Evolutionary conservation across 2,888 invertebrate species (phyloP).

Genomic region (Oxyteleia sp.): DNA sequence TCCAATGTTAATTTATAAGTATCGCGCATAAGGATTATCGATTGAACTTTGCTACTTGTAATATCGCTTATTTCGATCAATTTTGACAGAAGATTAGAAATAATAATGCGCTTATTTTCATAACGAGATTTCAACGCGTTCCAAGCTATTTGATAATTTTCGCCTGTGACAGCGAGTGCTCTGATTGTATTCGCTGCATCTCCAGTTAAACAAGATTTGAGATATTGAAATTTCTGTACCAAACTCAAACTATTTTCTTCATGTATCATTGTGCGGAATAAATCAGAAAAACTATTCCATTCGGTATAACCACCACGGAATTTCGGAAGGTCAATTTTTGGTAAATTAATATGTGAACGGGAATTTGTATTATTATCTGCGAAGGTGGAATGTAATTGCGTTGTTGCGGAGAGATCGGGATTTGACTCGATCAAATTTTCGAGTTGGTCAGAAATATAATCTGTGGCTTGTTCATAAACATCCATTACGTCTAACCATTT

Average conservation of each 20-base stretch:
- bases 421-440: no score
- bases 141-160: conserved; percentile 58
- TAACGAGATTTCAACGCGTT: conserved; percentile 45
- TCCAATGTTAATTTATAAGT: no score
- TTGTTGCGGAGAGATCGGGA: no score
- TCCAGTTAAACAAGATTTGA: conserved; percentile 32
- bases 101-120: no score
- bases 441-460: no score
- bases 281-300: conserved; percentile 33
- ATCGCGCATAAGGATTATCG: no score
- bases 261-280: conserved; percentile 38
- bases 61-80: no score
- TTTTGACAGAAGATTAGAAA: neutral
- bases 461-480: no score
- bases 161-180: conserved; percentile 34
- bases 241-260: conserved; percentile 7
- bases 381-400: no score
- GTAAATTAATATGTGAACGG: no score
- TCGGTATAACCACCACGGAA: conserved; percentile 53
- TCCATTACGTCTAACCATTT: no score
- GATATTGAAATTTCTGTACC: conserved; percentile 32
- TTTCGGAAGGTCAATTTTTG: conserved; percentile 8
- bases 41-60: conserved; percentile 30
- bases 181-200: conserved; percentile 45
- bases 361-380: neutral